Evolutionary conservation across 35 echinoderm and acorn worm genomes (phyloP).

Genomic region (Ophiothrix spiculata): DNA sequence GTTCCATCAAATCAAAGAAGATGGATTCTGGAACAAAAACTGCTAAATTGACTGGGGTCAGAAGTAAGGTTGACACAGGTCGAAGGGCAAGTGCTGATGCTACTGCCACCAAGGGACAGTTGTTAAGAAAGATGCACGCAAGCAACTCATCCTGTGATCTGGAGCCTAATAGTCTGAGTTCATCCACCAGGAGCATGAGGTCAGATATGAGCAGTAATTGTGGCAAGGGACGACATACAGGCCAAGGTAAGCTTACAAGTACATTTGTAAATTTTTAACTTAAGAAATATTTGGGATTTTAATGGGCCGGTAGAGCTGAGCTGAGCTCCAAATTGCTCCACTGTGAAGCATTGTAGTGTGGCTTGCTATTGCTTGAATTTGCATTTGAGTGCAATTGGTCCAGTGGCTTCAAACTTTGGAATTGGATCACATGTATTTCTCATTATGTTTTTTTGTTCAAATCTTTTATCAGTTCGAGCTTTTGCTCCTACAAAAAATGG

Average conservation of each 20-base stretch:
- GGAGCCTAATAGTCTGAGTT: conserved; percentile 51
- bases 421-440: too few species aligned
- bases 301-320: neutral
- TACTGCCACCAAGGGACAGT: conserved; percentile 14
- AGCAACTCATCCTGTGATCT: conserved; percentile 52
- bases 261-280: neutral
- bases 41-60: conserved; percentile 54
- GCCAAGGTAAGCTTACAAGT: neutral
- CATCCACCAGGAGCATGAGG: conserved; percentile 73
- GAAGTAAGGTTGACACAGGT: conserved; percentile 79
- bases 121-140: conserved; percentile 27
- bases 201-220: conserved; percentile 37
- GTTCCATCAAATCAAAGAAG: conserved; percentile 35
- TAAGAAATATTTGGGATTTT: neutral
- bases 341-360: neutral
- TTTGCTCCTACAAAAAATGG: too few species aligned
- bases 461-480: too few species aligned
- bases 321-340: neutral
- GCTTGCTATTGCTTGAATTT: neutral
- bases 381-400: too few species aligned
- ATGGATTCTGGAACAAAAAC: conserved; percentile 31
- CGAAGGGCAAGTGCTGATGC: conserved; percentile 28
- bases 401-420: too few species aligned
- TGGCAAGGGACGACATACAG: neutral
- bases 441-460: too few species aligned